A percentile compares a stretch with the other conserved stretches of the same genome.
These are phyloP conservation scores for Stegostoma tigrinum DNA, from an alignment of 2,113 vertebrate species.

Conservation along the genomic window DNA sequence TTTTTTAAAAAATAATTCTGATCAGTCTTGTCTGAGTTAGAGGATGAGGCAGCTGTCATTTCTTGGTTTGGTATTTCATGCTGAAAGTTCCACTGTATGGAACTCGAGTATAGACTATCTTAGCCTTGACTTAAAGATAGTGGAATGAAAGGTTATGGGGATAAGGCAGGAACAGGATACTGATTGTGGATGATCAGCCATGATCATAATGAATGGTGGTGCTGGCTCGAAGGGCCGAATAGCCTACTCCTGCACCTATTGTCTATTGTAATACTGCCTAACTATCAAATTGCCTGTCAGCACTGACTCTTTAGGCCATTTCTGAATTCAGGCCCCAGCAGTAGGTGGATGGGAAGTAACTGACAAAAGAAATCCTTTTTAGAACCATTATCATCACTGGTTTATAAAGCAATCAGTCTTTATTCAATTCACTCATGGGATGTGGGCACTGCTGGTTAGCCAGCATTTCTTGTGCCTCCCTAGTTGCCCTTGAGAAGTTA, in stretches of 20 bases:
- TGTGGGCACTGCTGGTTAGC: no score
- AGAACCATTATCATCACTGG: neutral
- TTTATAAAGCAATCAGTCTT: neutral
- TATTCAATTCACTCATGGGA: no score
- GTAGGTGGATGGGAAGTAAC: neutral
- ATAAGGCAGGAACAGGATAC: no score
- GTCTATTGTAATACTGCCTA: neutral
- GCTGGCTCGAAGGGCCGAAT: no score
- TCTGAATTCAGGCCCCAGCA: neutral
- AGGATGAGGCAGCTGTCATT: neutral
- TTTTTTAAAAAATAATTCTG: no score
- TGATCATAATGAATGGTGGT: no score
- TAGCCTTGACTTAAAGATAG: neutral
- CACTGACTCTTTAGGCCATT: neutral
- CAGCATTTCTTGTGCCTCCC: no score
- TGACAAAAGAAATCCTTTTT: neutral
- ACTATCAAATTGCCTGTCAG: neutral
- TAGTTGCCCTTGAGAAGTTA: no score
- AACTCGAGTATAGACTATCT: neutral
- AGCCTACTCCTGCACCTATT: no score
- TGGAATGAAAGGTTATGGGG: no score
- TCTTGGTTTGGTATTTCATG: neutral
- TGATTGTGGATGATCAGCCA: no score
- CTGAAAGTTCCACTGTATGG: neutral
- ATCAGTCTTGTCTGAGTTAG: neutral